These are phyloP conservation scores for Carassius auratus DNA, from an alignment of 2,113 vertebrate genomes.

Conservation along the genomic window DNA sequence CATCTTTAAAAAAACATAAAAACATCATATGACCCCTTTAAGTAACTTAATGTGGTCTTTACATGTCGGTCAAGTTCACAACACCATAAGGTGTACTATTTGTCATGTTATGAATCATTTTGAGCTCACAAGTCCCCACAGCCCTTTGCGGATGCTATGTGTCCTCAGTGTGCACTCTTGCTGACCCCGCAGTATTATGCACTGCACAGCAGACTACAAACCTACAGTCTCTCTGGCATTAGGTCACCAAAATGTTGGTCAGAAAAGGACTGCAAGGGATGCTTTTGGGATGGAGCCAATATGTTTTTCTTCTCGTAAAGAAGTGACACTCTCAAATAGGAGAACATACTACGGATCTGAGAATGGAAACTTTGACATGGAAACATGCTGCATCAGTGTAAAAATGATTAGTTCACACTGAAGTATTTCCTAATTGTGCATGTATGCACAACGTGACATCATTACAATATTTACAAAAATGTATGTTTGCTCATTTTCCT, in stretches of 20 bases:
- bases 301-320: not conserved
- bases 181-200: not conserved
- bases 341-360: not conserved
- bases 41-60: not conserved
- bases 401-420: not conserved
- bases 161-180: not conserved
- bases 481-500: not conserved
- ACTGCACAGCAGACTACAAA: not conserved
- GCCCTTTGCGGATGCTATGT: not conserved
- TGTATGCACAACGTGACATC: not conserved
- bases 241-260: not conserved
- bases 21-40: no score
- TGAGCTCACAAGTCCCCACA: not conserved
- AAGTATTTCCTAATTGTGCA: not conserved
- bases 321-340: not conserved
- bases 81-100: not conserved
- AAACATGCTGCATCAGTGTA: not conserved
- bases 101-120: not conserved
- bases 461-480: conserved; percentile 11
- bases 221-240: not conserved
- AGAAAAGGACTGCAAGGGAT: not conserved
- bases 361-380: not conserved
- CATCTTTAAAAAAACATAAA: no score
- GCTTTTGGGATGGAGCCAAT: not conserved
- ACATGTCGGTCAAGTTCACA: not conserved